Evolutionary conservation across 1,140 invertebrate genomes (phyloP).

Genomic region (Xylocopa sonorina): DNA sequence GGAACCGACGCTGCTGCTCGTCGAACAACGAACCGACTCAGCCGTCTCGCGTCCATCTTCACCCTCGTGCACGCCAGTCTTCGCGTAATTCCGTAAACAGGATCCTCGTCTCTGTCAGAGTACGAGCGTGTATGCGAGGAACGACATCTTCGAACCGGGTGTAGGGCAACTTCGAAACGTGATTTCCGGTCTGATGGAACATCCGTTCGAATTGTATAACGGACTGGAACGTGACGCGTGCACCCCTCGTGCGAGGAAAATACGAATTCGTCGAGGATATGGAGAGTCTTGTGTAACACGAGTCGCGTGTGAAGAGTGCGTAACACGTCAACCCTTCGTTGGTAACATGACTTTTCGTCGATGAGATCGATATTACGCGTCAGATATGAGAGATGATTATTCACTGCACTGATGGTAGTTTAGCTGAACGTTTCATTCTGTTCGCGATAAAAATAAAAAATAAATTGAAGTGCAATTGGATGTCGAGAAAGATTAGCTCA

Average conservation of each 20-base stretch:
- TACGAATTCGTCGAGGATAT: neutral
- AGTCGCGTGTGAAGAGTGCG: neutral
- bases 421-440: too few species aligned
- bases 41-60: neutral
- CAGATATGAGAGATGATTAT: too few species aligned
- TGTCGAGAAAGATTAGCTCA: too few species aligned
- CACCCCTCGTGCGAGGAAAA: neutral
- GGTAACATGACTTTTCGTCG: neutral
- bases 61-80: too few species aligned
- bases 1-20: neutral
- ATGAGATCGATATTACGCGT: too few species aligned
- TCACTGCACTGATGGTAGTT: too few species aligned
- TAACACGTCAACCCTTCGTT: accelerated
- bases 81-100: neutral
- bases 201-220: neutral
- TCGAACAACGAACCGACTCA: neutral
- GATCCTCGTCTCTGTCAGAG: neutral
- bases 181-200: neutral
- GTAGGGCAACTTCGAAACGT: neutral
- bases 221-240: neutral
- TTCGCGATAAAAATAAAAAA: too few species aligned
- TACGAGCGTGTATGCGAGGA: neutral
- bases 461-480: too few species aligned
- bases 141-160: neutral
- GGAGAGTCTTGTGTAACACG: neutral